Evolutionary conservation across 2,797 vertebrate species (phyloP).

Genomic region (Spondyliosoma cantharus): DNA sequence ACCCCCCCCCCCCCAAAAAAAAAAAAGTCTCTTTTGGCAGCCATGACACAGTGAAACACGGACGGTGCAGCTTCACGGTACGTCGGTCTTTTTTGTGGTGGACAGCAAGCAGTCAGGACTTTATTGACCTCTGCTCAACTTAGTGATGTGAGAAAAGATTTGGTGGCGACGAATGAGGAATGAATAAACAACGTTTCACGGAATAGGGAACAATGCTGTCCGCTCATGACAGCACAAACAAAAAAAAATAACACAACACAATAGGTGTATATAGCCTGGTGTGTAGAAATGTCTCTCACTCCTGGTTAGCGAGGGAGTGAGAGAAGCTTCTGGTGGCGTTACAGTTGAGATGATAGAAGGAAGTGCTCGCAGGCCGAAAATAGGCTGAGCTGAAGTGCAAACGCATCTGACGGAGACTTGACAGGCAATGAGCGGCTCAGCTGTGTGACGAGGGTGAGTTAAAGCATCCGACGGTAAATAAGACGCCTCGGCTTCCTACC

Average conservation of each 20-base stretch:
- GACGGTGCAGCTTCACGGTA: background rate
- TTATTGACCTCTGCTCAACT: slow-evolving; percentile 17
- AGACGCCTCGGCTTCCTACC: background rate
- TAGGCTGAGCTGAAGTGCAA: slow-evolving; percentile 64
- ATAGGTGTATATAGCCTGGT: slow-evolving; percentile 13
- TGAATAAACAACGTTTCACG: slow-evolving; percentile 62
- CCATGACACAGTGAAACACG: background rate
- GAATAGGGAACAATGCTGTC: slow-evolving; percentile 67
- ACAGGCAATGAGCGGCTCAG: slow-evolving; percentile 27
- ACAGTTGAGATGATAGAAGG: slow-evolving; percentile 78
- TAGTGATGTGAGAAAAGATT: slow-evolving; percentile 56
- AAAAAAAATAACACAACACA: too few relatives aligned
- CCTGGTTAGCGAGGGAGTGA: slow-evolving; percentile 38
- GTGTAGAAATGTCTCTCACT: slow-evolving; percentile 57
- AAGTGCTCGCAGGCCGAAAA: slow-evolving; percentile 82
- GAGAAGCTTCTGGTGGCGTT: slow-evolving; percentile 56
- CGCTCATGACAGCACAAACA: slow-evolving; percentile 31
- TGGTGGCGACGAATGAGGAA: slow-evolving; percentile 53
- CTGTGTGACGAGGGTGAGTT: slow-evolving; percentile 55
- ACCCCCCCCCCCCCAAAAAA: background rate
- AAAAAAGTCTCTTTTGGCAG: background rate
- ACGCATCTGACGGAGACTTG: slow-evolving; percentile 51
- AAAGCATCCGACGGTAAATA: slow-evolving; percentile 21
- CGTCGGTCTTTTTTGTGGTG: background rate
- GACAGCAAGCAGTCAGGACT: too few relatives aligned